These are phyloP conservation scores for Hypotaenidia okinawae DNA, from an alignment of 2,797 vertebrate species.

Conservation along the genomic window DNA sequence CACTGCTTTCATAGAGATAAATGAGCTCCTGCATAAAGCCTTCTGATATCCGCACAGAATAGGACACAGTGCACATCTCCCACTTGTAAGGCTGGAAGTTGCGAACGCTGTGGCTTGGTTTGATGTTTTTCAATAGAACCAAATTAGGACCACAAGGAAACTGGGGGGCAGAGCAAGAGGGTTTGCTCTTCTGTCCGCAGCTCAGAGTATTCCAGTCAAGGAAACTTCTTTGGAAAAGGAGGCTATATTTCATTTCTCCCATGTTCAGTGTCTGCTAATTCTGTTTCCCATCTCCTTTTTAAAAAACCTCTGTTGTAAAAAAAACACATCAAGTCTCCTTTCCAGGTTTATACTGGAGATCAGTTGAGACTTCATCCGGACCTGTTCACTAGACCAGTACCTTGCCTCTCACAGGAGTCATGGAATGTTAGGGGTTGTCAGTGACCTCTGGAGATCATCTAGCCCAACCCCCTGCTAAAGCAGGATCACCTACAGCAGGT, in stretches of 20 bases:
- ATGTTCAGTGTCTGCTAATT: background rate
- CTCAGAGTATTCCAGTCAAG: too few species aligned
- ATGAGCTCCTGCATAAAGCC: background rate
- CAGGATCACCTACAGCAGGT: too few species aligned
- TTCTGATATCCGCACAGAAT: background rate
- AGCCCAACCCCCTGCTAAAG: too few species aligned
- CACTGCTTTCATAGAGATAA: background rate
- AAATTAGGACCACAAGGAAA: background rate
- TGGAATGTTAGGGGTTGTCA: too few species aligned
- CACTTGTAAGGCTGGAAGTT: background rate
- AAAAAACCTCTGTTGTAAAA: background rate
- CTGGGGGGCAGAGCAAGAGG: background rate
- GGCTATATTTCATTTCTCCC: background rate
- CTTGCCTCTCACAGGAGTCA: background rate
- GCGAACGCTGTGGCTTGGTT: background rate
- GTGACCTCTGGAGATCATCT: too few species aligned
- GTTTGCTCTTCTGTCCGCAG: background rate
- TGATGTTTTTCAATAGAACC: accelerated
- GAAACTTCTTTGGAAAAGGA: background rate
- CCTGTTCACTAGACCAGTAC: accelerated
- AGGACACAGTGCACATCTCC: background rate
- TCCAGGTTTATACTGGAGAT: background rate
- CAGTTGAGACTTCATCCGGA: accelerated
- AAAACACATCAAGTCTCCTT: background rate
- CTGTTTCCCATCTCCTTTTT: background rate